Evolutionary conservation across 2,797 vertebrate genomes (phyloP), one percentile per base, ranked within the genome.

Genomic region (Hippocampus kuda): DNA sequence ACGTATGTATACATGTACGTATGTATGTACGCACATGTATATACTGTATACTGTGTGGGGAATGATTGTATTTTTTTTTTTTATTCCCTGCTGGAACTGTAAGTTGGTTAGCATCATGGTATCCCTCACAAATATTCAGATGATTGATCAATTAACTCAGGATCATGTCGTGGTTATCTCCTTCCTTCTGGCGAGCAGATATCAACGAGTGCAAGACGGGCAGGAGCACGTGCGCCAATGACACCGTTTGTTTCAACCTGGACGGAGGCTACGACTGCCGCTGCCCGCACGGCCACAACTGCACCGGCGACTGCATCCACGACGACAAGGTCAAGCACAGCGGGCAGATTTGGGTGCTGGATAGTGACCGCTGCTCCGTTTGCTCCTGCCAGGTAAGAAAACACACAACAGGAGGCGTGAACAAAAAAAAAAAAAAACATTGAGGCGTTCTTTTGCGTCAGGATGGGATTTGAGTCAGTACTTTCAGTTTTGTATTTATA

Each of bases 171-270:
- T 26, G 15, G 2, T 27, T 2, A 20, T 22, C 13, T 24, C 10
- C 13, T 56, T 41, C 18, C 49, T 27, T 30, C 4, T 16, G 7
- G 12, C 5, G 44, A 7, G 34, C 85, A 98, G 97, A 99, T 85
- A 95, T 99, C 83, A 95, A 99, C 76, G 97, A 99, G 88, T 99
- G 97, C 87, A 92, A 88, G 74, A 93, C 93, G 2, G 94, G 94
- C 71, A 93, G 96, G 81, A 94, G 96, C 84, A 95, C 92, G 89
- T 99, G 96, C 81, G 92, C 94, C 88, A 98, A 98, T 73, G 96
- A 99, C 82, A 99, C 95, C 0, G 83, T 95, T 84, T 99, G 97
- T 90, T 97, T 99, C 89, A 99, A 99, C 90, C 80, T 98, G 94
- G 96, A 98, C 67, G 97, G 97, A 10, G 94, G 97, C 12, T 99